Base-by-base conservation (phyloP, 1,140 invertebrate species). In the Cataglyphis hispanica region DNA sequence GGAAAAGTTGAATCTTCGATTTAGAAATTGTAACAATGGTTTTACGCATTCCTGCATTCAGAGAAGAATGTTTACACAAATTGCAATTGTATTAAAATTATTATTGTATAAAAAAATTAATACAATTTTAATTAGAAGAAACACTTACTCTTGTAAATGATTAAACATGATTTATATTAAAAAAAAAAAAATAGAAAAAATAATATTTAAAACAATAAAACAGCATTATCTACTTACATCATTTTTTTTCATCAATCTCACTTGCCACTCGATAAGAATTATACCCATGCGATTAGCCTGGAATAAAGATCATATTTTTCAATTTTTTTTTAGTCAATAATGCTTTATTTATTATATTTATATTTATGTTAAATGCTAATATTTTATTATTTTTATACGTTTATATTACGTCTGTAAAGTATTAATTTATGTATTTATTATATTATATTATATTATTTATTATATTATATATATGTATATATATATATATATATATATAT, bases 1-100 rank as follows among this genome's bases (percentile, higher is more conserved):
- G 7, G 93, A 89, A 78, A 95, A 95, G 58, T 88, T 81, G 19
- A 95, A 89, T 27, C 80, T 92, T 53, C 93, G 91, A 89, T 94
- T 93, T 72, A 93, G 40, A 76, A 93, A 84, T 70, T 94, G 91
- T 64, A 95, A 56, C 22, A 91, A 93, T 31, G 91, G 90, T 10
- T 92, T 89, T 56, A 56, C 8, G 13, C 3, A 13, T n/a, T 66
- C 56, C 89, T 91, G 60, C 0, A 53, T 58, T 69, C 5, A 22
- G 16, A 72, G 22, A 43, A 3, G 19, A 83, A n/a, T 61, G 2
- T 34, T 61, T 60, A 58, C 46, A 13, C 19, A 58, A 22, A 72
- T 74, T 83, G n/a, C 37, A 34, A 5, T 61, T n/a, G 27, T 43
- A 31, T 46, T 22, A 83, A 74, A 72, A n/a, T n/a, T n/a, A n/a